phyloP scores from a whole-genome alignment of 2,888 invertebrate species.

The Lumbricus terrestris region DNA sequence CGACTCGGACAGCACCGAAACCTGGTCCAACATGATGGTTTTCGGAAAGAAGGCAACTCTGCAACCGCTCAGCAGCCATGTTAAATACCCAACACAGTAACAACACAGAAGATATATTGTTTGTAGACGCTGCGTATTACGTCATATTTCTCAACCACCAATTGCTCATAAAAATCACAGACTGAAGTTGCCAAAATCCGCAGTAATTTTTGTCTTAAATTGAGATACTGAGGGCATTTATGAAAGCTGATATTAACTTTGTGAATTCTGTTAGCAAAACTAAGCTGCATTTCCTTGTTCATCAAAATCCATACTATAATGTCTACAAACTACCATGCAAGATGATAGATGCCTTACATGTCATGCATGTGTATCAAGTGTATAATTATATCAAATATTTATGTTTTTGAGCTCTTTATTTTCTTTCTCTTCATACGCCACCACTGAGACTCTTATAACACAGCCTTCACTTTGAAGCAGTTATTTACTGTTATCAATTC shows the following conservation, averaged over 20 bases:
- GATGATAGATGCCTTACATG: too few species aligned
- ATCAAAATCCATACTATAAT: neutral
- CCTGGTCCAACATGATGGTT: neutral
- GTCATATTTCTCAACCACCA: neutral
- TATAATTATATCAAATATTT: too few species aligned
- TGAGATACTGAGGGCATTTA: neutral
- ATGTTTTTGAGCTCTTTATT: too few species aligned
- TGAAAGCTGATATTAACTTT: neutral
- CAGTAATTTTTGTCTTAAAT: neutral
- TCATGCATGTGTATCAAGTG: too few species aligned
- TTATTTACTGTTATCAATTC: too few species aligned
- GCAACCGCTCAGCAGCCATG: conserved; percentile 3
- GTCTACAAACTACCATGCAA: too few species aligned
- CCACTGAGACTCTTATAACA: too few species aligned
- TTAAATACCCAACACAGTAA: conserved; percentile 3
- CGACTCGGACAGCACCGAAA: conserved; percentile 66
- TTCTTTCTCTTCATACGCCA: too few species aligned
- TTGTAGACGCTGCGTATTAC: neutral
- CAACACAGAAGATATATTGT: neutral
- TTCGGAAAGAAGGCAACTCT: neutral
- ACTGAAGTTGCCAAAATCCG: neutral
- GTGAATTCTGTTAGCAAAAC: neutral
- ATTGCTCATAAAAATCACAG: neutral
- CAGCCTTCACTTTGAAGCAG: too few species aligned
- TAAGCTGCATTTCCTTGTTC: neutral